These are phyloP conservation scores for Drosophila dunni DNA, from an alignment of 1,140 invertebrate species.

Conservation along the genomic window DNA sequence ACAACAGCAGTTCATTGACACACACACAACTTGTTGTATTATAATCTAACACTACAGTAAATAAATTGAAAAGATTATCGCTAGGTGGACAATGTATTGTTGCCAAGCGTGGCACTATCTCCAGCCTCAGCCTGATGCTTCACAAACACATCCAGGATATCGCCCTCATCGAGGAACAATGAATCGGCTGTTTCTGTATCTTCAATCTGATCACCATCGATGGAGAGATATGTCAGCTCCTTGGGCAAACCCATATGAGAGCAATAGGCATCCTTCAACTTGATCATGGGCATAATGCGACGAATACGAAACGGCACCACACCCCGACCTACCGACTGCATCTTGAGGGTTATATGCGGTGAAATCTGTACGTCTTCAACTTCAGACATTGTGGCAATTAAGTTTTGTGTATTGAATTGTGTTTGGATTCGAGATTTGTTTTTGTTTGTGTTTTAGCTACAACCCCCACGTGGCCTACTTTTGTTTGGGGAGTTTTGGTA, in stretches of 20 bases:
- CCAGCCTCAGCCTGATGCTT: conserved; percentile 5
- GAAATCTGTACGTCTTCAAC: background rate
- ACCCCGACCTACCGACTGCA: conserved; percentile 21
- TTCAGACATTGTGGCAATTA: conserved; percentile 3
- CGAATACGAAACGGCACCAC: conserved; percentile 20
- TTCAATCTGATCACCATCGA: conserved; percentile 29
- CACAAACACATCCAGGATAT: conserved; percentile 34
- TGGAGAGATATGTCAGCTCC: conserved; percentile 5
- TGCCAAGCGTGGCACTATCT: background rate
- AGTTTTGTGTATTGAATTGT: background rate
- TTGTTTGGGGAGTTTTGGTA: conserved; percentile 1
- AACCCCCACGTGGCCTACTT: conserved; percentile 44
- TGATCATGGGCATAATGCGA: conserved; percentile 16
- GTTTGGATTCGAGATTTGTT: background rate
- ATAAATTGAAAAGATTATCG: conserved; percentile 5
- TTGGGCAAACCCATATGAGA: conserved; percentile 16
- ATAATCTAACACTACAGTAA: conserved; percentile 14
- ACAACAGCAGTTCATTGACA: conserved; percentile 44
- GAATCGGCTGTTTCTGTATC: conserved; percentile 30
- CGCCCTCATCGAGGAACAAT: conserved; percentile 27
- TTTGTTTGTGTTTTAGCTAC: background rate
- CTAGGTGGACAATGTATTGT: background rate
- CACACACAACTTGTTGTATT: conserved; percentile 17
- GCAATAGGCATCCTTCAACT: conserved; percentile 32
- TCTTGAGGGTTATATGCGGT: conserved; percentile 20